Percentiles rank a stretch among this genome's conserved stretches.
Evolutionary conservation across 2,888 invertebrate species (phyloP).

Genomic region (Lagria hirta): DNA sequence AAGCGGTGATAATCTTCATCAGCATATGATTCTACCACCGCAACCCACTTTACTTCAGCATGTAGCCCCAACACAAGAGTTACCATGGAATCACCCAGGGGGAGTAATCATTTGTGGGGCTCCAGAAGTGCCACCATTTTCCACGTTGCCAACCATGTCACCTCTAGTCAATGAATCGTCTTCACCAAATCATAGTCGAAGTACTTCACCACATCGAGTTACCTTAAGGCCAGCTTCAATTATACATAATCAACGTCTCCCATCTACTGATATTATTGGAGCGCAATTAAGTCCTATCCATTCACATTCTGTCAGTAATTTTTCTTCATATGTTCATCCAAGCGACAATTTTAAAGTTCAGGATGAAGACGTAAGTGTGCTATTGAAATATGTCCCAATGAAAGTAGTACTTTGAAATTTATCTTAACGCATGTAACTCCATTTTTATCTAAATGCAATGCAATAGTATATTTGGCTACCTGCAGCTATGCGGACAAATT

Average conservation of each 20-base stretch:
- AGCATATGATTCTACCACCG: too few species aligned
- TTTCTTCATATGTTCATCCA: constrained; percentile 37
- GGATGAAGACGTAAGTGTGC: constrained; percentile 42
- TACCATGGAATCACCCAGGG: constrained; percentile 45
- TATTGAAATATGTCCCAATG: neutral
- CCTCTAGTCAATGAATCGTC: constrained; percentile 73
- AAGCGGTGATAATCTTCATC: constrained; percentile 38
- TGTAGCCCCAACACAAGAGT: constrained; percentile 37
- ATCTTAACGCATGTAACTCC: too few species aligned
- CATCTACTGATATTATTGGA: constrained; percentile 37
- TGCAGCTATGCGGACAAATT: too few species aligned
- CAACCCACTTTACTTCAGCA: constrained; percentile 43
- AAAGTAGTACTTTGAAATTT: too few species aligned
- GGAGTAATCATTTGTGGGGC: constrained; percentile 47
- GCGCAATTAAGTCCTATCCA: constrained; percentile 44
- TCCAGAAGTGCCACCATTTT: constrained; percentile 52
- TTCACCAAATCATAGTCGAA: constrained; percentile 72
- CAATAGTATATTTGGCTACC: too few species aligned
- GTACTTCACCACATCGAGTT: constrained; percentile 64
- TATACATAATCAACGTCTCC: constrained; percentile 49
- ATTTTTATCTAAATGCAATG: too few species aligned
- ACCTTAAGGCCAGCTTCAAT: constrained; percentile 37
- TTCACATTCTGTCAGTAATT: constrained; percentile 46
- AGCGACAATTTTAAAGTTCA: constrained; percentile 37
- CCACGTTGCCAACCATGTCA: constrained; percentile 66